Conservation (phyloP, 2,113 vertebrate genomes). For the Rhabdomys dilectus region DNA sequence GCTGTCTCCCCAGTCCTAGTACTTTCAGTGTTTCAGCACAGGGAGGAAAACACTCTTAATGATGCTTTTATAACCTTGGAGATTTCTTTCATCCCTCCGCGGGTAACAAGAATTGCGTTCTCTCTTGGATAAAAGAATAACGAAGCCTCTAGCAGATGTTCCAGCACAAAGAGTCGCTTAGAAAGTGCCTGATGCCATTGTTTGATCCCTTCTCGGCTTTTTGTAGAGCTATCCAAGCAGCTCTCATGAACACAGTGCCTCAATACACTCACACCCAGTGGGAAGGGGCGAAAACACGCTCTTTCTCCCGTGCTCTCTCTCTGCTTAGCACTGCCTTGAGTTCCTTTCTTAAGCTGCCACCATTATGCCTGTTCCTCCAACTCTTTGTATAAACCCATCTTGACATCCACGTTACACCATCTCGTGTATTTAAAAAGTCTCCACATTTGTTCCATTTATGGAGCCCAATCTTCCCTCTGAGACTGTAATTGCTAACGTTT, state of each 20-base stretch:
- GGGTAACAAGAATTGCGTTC: not conserved
- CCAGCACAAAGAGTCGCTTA: constrained; percentile 49
- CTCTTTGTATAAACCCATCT: constrained; percentile 58
- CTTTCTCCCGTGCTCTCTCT: not conserved
- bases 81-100: constrained; percentile 30
- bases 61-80: not conserved
- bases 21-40: not conserved
- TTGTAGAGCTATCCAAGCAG: not conserved
- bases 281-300: not conserved
- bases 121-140: constrained; percentile 6
- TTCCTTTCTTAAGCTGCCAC: not conserved
- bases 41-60: not conserved
- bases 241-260: not conserved
- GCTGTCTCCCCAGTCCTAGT: not conserved
- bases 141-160: constrained; percentile 39
- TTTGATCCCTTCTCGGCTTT: not conserved
- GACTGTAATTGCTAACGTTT: constrained; percentile 75
- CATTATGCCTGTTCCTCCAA: constrained; percentile 60
- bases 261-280: not conserved
- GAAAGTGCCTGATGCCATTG: constrained; percentile 3
- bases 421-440: constrained; percentile 40
- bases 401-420: constrained; percentile 69
- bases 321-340: constrained; percentile 24
- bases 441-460: constrained; percentile 68
- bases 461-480: constrained; percentile 66